Percentiles rank a stretch among this genome's conserved stretches.
Evolutionary conservation across 2,797 vertebrate genomes (phyloP).

Genomic region (Diplodus puntazzo): DNA sequence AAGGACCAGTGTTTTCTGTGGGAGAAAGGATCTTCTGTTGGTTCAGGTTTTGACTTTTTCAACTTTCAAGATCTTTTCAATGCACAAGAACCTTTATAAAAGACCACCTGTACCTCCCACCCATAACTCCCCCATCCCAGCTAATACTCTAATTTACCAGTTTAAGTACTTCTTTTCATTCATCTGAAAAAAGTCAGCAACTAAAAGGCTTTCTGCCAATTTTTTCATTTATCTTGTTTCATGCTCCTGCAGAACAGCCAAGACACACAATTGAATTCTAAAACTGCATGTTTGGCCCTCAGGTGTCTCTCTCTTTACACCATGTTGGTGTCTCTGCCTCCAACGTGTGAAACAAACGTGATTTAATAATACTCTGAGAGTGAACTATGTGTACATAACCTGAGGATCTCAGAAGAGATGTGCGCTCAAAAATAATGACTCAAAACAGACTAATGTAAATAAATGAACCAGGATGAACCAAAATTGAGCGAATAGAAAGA

Average conservation of each 20-base stretch:
- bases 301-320: neutral
- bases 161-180: neutral
- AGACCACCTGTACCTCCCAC: neutral
- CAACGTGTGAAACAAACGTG: conserved; percentile 15
- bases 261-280: neutral
- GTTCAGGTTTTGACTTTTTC: no score
- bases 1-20: no score
- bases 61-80: no score
- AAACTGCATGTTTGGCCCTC: neutral
- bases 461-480: neutral
- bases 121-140: neutral
- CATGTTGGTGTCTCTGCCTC: conserved; percentile 6
- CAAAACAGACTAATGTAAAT: neutral
- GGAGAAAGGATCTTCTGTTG: no score
- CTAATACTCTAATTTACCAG: neutral
- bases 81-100: no score
- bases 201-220: neutral
- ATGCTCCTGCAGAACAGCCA: neutral
- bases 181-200: neutral
- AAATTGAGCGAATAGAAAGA: neutral
- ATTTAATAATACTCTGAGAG: conserved; percentile 5
- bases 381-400: neutral
- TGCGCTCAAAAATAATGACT: neutral
- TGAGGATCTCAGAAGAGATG: neutral
- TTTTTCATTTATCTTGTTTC: conserved; percentile 1